Evolutionary conservation across 2,113 vertebrate genomes (phyloP).

Genomic region (Camelus dromedarius): DNA sequence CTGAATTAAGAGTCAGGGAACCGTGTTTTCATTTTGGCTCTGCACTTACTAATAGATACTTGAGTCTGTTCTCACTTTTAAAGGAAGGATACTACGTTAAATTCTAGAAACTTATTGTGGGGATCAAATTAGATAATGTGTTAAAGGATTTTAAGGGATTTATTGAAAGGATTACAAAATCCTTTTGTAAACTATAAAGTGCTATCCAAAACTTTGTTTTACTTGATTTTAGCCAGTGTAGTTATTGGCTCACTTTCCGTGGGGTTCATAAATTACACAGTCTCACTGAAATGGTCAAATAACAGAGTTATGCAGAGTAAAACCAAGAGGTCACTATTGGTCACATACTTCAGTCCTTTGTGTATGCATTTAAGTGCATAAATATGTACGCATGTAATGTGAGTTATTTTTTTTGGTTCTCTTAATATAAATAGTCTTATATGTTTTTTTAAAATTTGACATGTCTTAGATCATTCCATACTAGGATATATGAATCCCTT

Average conservation of each 20-base stretch:
- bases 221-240: not conserved
- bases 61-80: conserved; percentile 10
- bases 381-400: not conserved
- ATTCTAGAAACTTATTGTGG: not conserved
- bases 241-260: conserved; percentile 50
- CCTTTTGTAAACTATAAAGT: conserved; percentile 36
- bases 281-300: conserved; percentile 14
- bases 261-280: conserved; percentile 4
- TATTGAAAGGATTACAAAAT: conserved; percentile 6
- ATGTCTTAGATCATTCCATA: not conserved
- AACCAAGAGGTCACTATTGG: conserved; percentile 35
- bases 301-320: not conserved
- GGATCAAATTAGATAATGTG: conserved; percentile 9
- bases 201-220: conserved; percentile 36
- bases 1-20: not conserved
- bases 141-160: conserved; percentile 3
- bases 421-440: conserved; percentile 9
- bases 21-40: not conserved
- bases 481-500: conserved; percentile 24
- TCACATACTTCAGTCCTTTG: not conserved
- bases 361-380: conserved; percentile 43
- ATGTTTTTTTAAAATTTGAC: not conserved
- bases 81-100: conserved; percentile 14
- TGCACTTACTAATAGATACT: conserved; percentile 1
- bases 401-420: not conserved